Conservation (phyloP, 2,797 vertebrate genomes). For the Thamnophis elegans region DNA sequence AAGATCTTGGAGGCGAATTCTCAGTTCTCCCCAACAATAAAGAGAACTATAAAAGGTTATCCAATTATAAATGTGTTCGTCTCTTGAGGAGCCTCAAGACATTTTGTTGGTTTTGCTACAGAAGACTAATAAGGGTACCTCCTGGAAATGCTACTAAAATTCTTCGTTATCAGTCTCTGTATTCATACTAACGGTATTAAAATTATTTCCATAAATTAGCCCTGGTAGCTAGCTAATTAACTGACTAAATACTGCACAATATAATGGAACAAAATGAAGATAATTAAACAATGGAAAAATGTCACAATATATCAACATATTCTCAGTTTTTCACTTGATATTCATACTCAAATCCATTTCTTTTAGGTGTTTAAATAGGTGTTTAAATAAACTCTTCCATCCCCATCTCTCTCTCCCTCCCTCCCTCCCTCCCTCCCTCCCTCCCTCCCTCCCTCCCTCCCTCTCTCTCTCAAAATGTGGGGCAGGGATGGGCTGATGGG, state of each 20-base stretch:
- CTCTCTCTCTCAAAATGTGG: too few relatives aligned
- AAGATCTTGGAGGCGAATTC: background rate
- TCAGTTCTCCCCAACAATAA: background rate
- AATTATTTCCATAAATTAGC: background rate
- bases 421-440: too few relatives aligned
- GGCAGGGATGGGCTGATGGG: too few relatives aligned
- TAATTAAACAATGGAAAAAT: background rate
- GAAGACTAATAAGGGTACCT: background rate
- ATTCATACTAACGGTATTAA: background rate
- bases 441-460: too few relatives aligned
- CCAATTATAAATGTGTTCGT: background rate
- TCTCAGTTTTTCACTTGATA: background rate
- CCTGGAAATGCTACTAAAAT: background rate
- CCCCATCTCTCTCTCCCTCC: too few relatives aligned
- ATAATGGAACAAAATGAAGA: background rate
- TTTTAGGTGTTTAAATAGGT: background rate
- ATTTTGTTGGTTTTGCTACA: background rate
- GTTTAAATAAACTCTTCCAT: background rate
- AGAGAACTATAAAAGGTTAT: background rate
- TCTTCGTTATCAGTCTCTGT: background rate
- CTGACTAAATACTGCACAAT: background rate
- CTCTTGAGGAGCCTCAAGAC: background rate
- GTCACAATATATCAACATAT: background rate
- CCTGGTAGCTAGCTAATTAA: background rate
- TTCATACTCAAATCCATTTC: background rate